Percentiles rank a stretch among this genome's conserved stretches.
Conservation (phyloP, 1,140 invertebrate genomes). For the Ridgeia piscesae region DNA sequence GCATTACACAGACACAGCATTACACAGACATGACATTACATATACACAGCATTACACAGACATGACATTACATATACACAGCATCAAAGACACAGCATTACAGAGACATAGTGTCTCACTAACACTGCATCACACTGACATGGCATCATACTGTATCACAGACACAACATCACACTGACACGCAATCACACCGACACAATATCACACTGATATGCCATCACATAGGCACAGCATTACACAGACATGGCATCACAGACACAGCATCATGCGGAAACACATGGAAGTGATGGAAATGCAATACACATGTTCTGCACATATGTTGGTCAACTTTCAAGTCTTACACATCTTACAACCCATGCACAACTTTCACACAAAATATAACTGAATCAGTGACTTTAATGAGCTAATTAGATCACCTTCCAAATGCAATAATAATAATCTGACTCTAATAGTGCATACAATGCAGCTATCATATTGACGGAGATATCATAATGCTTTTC, state of each 20-base stretch:
- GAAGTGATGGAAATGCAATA: not conserved
- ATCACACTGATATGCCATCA: not conserved
- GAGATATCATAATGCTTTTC: too few species aligned
- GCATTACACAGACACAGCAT: too few species aligned
- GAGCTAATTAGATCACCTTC: not conserved
- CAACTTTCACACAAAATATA: not conserved
- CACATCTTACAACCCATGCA: not conserved
- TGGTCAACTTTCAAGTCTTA: not conserved
- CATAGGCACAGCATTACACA: not conserved
- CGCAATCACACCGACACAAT: not conserved
- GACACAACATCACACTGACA: too few species aligned
- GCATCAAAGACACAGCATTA: too few species aligned
- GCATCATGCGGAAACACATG: not conserved
- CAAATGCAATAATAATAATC: not conserved
- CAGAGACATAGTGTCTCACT: too few species aligned
- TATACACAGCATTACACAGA: too few species aligned
- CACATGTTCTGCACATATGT: not conserved
- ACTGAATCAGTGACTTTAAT: not conserved
- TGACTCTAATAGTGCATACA: too few species aligned
- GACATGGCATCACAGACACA: not conserved
- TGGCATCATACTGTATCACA: too few species aligned
- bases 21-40: too few species aligned
- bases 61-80: too few species aligned
- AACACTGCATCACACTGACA: too few species aligned
- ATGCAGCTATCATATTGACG: too few species aligned